A percentile compares a stretch with the other conserved stretches of the same genome.
Conservation (phyloP, 2,888 invertebrate genomes). For the Platycheirus albimanus region DNA sequence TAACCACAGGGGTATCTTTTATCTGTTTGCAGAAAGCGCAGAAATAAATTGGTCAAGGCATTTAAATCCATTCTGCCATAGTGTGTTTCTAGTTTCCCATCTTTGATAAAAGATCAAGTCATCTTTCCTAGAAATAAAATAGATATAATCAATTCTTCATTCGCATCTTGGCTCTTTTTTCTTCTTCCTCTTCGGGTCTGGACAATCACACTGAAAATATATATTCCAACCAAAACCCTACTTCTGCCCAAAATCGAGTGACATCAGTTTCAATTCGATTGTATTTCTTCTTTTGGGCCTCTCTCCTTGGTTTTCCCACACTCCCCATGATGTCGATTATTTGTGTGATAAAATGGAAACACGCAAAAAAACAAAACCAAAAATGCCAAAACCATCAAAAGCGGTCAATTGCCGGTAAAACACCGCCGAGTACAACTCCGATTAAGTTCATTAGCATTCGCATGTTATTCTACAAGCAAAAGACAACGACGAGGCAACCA, state of each 20-base stretch:
- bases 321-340: slow-evolving; percentile 40
- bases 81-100: too few relatives aligned
- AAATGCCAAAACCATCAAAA: slow-evolving; percentile 38
- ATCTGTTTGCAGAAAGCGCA: too few relatives aligned
- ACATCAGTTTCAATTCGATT: slow-evolving; percentile 33
- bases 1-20: too few relatives aligned
- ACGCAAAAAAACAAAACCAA: too few relatives aligned
- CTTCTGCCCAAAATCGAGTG: background rate
- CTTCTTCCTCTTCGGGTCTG: background rate
- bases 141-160: background rate
- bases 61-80: too few relatives aligned
- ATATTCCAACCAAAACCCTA: background rate
- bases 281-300: background rate
- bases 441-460: slow-evolving; percentile 74
- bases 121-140: slow-evolving; percentile 1
- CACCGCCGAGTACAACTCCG: slow-evolving; percentile 70
- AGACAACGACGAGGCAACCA: slow-evolving; percentile 20
- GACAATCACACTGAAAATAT: background rate
- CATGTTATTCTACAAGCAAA: slow-evolving; percentile 44
- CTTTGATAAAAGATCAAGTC: background rate
- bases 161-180: background rate
- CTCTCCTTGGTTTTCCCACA: slow-evolving; percentile 45
- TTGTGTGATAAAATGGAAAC: slow-evolving; percentile 39
- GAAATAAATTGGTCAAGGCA: too few relatives aligned
- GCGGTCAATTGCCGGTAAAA: slow-evolving; percentile 73